Evolutionary conservation across 2,113 vertebrate species (phyloP).

Genomic region (Ivindomyrus marchei): DNA sequence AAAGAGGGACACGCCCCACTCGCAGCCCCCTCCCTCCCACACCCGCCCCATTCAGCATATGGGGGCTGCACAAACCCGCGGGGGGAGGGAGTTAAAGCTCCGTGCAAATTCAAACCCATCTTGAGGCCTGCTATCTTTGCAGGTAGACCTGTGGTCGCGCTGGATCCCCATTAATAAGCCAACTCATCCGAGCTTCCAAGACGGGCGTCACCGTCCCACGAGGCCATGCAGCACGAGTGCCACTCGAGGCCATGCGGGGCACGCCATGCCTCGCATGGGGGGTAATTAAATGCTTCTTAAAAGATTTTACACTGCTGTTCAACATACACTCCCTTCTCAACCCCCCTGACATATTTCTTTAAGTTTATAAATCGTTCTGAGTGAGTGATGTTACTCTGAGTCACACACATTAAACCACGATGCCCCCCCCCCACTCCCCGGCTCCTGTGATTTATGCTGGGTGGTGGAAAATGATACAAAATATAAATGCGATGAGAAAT

Average conservation of each 20-base stretch:
- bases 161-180: constrained; percentile 14
- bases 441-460: neutral
- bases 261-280: neutral
- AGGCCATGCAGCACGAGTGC: neutral
- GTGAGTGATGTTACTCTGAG: neutral
- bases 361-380: neutral
- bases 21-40: neutral
- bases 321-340: neutral
- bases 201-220: constrained; percentile 34
- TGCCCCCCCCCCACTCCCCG: neutral
- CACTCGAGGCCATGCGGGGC: neutral
- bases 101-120: neutral
- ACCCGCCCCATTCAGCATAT: neutral
- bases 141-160: neutral
- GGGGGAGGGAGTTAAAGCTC: neutral
- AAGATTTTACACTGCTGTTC: constrained; percentile 24
- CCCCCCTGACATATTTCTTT: neutral
- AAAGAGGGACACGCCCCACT: neutral
- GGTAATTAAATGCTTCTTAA: constrained; percentile 16
- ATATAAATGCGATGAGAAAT: neutral
- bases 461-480: neutral
- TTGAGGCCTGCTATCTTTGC: neutral
- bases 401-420: neutral
- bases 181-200: neutral
- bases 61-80: neutral